phyloP scores from a whole-genome alignment of 2,113 vertebrate species.

The Pelecanoides urinatrix region DNA sequence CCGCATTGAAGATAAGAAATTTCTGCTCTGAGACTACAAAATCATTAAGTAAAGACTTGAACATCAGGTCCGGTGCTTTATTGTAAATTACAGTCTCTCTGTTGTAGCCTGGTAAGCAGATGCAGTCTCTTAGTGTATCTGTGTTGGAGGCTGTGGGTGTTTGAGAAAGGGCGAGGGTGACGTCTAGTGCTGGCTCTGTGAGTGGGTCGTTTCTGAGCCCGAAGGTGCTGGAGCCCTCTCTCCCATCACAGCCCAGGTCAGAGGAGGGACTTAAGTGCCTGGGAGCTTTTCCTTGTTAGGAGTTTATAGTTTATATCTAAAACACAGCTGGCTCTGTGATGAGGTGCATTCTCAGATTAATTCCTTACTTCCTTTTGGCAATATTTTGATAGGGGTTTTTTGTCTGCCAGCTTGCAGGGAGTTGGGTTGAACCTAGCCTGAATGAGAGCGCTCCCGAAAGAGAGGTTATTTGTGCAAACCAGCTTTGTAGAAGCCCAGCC shows the following conservation, averaged over 20 bases:
- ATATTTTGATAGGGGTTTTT: neutral
- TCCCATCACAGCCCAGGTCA: neutral
- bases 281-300: neutral
- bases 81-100: neutral
- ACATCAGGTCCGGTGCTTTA: neutral
- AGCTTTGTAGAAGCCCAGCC: neutral
- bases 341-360: neutral
- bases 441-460: neutral
- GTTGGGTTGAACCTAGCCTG: neutral
- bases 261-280: neutral
- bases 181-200: neutral
- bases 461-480: neutral
- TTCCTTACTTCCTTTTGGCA: neutral
- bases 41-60: neutral
- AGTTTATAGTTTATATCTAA: neutral
- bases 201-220: neutral
- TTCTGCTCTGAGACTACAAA: neutral
- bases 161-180: neutral
- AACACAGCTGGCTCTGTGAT: neutral
- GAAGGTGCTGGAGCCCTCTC: neutral
- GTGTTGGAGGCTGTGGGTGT: neutral
- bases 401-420: neutral
- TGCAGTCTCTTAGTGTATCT: neutral
- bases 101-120: neutral
- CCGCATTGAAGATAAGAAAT: neutral